These are phyloP conservation scores for Brachyalestes nurse DNA, from an alignment of 2,797 vertebrate species.

Conservation along the genomic window DNA sequence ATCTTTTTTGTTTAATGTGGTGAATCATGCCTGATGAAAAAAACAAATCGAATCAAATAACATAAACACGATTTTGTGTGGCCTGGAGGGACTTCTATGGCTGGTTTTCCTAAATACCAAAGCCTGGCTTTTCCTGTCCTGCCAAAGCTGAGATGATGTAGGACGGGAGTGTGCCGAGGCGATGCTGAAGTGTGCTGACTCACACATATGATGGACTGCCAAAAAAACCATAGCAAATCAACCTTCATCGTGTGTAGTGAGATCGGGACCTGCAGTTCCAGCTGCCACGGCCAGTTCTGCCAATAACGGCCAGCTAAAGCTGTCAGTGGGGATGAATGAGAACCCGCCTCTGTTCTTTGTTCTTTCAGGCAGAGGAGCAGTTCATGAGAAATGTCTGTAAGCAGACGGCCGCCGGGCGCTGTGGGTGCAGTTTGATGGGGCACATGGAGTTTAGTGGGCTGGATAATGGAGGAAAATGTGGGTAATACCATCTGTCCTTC, in stretches of 20 bases:
- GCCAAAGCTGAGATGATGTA: conserved; percentile 9
- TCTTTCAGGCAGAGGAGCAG: conserved; percentile 4
- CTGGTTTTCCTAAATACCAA: neutral
- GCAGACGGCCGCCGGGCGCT: neutral
- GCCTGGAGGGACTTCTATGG: neutral
- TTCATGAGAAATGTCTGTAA: conserved; percentile 7
- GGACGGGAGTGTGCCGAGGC: conserved; percentile 17
- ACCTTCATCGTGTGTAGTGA: conserved; percentile 42
- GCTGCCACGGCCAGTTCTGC: conserved; percentile 4
- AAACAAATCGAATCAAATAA: too few species aligned
- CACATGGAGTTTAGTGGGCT: conserved; percentile 26
- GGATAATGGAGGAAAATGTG: conserved; percentile 15
- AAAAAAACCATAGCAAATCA: conserved; percentile 52
- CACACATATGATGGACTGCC: conserved; percentile 51
- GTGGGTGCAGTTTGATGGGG: conserved; percentile 1
- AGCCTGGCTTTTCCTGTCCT: neutral
- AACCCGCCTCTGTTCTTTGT: neutral
- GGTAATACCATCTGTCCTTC: conserved; percentile 20
- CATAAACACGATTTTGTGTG: neutral
- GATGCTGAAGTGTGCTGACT: conserved; percentile 55
- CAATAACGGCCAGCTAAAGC: conserved; percentile 29
- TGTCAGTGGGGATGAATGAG: conserved; percentile 22
- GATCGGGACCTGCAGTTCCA: conserved; percentile 28
- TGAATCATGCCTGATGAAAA: too few species aligned
- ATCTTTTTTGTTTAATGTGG: too few species aligned